Conservation (phyloP, 30 jellyfish, hydroid and myxozoan genomes). For the Hydractinia symbiolongicarpus region DNA sequence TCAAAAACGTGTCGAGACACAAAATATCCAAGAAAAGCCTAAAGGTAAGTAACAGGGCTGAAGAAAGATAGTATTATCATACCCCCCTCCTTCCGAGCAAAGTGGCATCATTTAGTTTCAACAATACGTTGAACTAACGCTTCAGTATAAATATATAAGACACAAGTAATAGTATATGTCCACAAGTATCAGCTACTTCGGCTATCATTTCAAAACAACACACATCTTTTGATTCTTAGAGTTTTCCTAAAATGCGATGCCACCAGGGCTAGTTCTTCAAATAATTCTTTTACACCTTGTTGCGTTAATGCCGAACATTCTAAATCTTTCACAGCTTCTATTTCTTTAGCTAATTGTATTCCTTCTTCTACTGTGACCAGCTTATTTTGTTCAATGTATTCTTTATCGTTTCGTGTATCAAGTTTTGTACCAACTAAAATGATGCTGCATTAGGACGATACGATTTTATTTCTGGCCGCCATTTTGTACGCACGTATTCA, state of each 20-base stretch:
- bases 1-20: too few relatives aligned
- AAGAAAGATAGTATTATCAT: too few relatives aligned
- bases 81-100: too few relatives aligned
- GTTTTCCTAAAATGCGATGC: background rate
- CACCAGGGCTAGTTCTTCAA: slow-evolving; percentile 95
- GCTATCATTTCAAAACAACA: too few relatives aligned
- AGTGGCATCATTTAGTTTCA: too few relatives aligned
- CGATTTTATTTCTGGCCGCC: slow-evolving; percentile 98
- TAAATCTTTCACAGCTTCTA: slow-evolving; percentile 78
- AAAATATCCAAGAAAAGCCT: too few relatives aligned
- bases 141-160: too few relatives aligned
- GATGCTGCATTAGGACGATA: slow-evolving; percentile 96
- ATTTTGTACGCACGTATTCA: slow-evolving; percentile 73
- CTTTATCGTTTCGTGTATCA: slow-evolving; percentile 97
- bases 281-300: slow-evolving; percentile 93
- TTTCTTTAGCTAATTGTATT: slow-evolving; percentile 87
- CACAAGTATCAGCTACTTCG: too few relatives aligned
- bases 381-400: slow-evolving; percentile 63
- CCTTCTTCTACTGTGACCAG: slow-evolving; percentile 63
- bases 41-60: too few relatives aligned
- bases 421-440: slow-evolving; percentile 96
- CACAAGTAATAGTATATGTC: too few relatives aligned
- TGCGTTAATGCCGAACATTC: slow-evolving; percentile 99
- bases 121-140: too few relatives aligned
- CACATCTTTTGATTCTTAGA: too few relatives aligned